Base-by-base conservation (phyloP, 23 tunicate genomes). In the Styela plicata region DNA sequence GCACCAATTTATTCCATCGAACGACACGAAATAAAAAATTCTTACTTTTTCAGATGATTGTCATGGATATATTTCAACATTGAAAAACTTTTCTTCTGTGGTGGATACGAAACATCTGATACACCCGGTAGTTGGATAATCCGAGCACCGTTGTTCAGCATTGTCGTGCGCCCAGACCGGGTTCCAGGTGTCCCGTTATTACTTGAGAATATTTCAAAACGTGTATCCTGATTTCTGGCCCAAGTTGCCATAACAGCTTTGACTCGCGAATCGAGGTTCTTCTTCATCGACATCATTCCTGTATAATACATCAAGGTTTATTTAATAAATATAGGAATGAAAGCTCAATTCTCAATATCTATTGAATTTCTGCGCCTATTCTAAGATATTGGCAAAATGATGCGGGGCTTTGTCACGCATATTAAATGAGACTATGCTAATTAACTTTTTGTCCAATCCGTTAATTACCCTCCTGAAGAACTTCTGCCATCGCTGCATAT, bases 41-140 rank as follows among this genome's bases (percentile, higher is more conserved):
- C 87, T 61, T 75, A 83, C 87, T 83, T 74, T 0, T 83, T 63
- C 31, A 83, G 30, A 63, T 74, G 67, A 81, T 63, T 63, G 80
- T 74, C 78, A 82, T 83, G 73, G 31, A 83, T 83, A 63, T 62
- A 74, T 67, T 74, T 83, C 62, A 83, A 35, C 87, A 83, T 83
- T 27, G 87, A 83, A 33, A 74, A 83, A 34, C 69, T 33, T 36
- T 83, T 83, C 73, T 83, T 83, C 79, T 53, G 79, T 27, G 87
- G 87, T 37, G 87, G 87, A 2, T 83, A 83, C 53, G 69, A 53
- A 23, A 27, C 29, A 7, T 83, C 87, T 36, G 79, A 29, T 3
- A 83, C 80, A 0, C 80, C 80, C n/a, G 87, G 87, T 2, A 83
- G 80, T 32, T 74, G 68, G 32, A 83, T 33, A 2, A 83, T 25